Percentiles rank a stretch among this genome's conserved stretches.
These are phyloP conservation scores for Alviniconcha strummeri DNA, from an alignment of 2,888 invertebrate genomes.

Conservation along the genomic window DNA sequence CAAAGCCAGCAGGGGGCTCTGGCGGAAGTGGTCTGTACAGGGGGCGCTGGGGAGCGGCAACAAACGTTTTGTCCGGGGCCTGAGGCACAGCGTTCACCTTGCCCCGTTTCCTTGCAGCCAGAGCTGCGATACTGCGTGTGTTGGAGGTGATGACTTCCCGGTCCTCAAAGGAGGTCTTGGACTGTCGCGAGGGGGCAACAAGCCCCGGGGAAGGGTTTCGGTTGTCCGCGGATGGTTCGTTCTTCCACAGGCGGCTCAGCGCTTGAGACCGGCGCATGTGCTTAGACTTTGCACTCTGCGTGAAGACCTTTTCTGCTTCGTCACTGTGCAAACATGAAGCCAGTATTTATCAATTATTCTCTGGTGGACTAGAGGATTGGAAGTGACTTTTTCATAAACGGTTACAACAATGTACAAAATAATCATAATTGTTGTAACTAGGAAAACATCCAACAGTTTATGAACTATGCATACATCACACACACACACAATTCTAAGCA, in stretches of 20 bases:
- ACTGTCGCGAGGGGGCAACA: conserved; percentile 47
- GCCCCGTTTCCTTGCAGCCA: conserved; percentile 66
- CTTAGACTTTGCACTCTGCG: conserved; percentile 58
- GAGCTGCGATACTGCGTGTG: conserved; percentile 68
- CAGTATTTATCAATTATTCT: too few species aligned
- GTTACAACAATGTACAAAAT: too few species aligned
- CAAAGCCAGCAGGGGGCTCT: conserved; percentile 39
- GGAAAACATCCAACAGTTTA: too few species aligned
- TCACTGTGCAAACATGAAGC: conserved; percentile 35
- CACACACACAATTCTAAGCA: too few species aligned
- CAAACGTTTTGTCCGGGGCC: conserved; percentile 38
- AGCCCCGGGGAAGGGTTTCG: conserved; percentile 35
- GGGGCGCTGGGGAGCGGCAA: conserved; percentile 31
- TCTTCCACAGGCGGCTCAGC: conserved; percentile 38
- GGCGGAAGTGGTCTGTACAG: conserved; percentile 49
- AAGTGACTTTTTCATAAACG: too few species aligned
- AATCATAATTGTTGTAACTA: too few species aligned
- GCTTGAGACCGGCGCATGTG: conserved; percentile 46
- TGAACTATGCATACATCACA: too few species aligned
- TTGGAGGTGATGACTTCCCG: conserved; percentile 59
- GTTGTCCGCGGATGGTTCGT: conserved; percentile 46
- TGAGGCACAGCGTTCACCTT: conserved; percentile 39
- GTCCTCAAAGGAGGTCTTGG: conserved; percentile 52
- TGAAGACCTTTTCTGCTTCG: conserved; percentile 60
- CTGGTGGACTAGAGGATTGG: too few species aligned